These are phyloP conservation scores for Perccottus glenii DNA, from an alignment of 2,113 vertebrate genomes.

Conservation along the genomic window DNA sequence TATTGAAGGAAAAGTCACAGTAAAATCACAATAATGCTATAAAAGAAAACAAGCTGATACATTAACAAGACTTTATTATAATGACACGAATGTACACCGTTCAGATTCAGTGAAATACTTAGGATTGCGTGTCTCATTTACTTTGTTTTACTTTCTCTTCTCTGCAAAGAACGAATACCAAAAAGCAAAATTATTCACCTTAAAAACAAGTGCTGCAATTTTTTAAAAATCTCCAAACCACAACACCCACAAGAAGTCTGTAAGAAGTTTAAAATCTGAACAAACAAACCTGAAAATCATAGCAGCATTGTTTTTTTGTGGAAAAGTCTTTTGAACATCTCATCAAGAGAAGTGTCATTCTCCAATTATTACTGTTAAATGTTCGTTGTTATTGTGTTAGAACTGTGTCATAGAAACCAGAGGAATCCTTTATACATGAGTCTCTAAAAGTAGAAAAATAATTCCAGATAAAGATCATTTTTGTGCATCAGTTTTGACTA, in stretches of 20 bases:
- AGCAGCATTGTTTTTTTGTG: slow-evolving; percentile 57
- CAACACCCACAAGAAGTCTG: slow-evolving; percentile 40
- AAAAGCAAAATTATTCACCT: slow-evolving; percentile 60
- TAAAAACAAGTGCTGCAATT: slow-evolving; percentile 76
- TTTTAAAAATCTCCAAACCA: slow-evolving; percentile 45
- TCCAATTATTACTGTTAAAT: neutral
- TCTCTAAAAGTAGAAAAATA: slow-evolving; percentile 61
- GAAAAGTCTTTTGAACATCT: slow-evolving; percentile 21
- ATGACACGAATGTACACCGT: slow-evolving; percentile 74
- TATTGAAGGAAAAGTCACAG: no score
- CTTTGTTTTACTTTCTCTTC: slow-evolving; percentile 51
- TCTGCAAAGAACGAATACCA: slow-evolving; percentile 55
- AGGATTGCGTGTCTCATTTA: slow-evolving; percentile 66
- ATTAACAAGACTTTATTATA: slow-evolving; percentile 79
- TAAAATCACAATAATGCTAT: neutral
- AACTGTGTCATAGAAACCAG: neutral
- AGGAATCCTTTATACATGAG: neutral
- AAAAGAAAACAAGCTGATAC: slow-evolving; percentile 44
- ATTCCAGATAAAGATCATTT: slow-evolving; percentile 33
- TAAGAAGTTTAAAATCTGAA: slow-evolving; percentile 21
- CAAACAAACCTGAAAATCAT: slow-evolving; percentile 48
- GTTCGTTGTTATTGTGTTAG: neutral
- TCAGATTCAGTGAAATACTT: slow-evolving; percentile 69
- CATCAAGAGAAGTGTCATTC: neutral
- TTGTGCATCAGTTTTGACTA: slow-evolving; percentile 32